Base-by-base conservation (phyloP, 2,797 vertebrate genomes). In the Ctenochaetus hawaiiensis region DNA sequence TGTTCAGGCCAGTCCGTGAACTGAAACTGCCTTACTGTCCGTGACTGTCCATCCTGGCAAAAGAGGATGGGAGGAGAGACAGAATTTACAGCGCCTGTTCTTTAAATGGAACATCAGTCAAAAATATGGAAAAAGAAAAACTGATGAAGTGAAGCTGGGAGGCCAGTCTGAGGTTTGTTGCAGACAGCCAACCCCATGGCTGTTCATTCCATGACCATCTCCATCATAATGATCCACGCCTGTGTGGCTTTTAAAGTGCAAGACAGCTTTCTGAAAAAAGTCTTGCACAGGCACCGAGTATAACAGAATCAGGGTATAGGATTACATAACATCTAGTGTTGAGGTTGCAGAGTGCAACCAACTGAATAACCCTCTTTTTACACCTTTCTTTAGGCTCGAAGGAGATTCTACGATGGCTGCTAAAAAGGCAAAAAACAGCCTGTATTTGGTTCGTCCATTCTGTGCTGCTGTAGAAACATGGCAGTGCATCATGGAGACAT, bases 1-100 rank as follows among this genome's bases (percentile, higher is more conserved):
- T 99, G 98, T 78, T 99, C 98, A 45, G 98, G 98, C 98, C 98
- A 99, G 94, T 99, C 98, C 30, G 98, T 99, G 94, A 99, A 99
- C 95, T 99, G 98, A 94, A 99, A 99, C 93, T 99, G 98, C 86
- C 98, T 95, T 72, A 99, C 98, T 80, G 98, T 99, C 91, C 98
- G 96, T 51, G 98, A 99, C 94, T 99, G 98, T 34, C 98, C 98
- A 37, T 99, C 98, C 98, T 99, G 79, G n/a, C 41, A 77, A 71
- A 18, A 66, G 43, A 22, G 5, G 56, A 49, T 22, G 18, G 30
- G 43, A 52, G 17, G 26, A 43, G 30, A 53, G 22, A 64, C 22
- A 66, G 13, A 66, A 70, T 41, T 44, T 30, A 71, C 20, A 64
- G 39, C 51, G n/a, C 0, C 17, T 0, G 16, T 39, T 65, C 1